These are phyloP conservation scores for Tetrax tetrax DNA, from an alignment of 2,113 vertebrate genomes.

Conservation along the genomic window DNA sequence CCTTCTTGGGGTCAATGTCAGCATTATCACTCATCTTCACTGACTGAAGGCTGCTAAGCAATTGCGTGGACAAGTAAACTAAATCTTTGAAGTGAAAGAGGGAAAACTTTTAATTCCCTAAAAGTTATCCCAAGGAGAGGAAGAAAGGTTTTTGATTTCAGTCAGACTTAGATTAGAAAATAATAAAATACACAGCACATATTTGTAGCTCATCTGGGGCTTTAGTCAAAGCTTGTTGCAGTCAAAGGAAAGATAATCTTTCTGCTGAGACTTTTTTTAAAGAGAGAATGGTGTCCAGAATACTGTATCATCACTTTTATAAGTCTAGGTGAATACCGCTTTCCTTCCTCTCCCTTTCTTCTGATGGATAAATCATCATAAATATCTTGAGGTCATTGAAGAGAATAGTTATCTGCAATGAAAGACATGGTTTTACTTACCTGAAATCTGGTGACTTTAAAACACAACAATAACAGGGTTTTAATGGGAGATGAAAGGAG, in stretches of 20 bases:
- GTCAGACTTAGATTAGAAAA: neutral
- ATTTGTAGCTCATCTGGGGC: neutral
- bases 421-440: neutral
- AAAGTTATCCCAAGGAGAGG: neutral
- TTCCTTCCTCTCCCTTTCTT: neutral
- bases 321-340: neutral
- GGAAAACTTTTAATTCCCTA: neutral
- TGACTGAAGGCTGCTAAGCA: neutral
- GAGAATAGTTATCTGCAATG: neutral
- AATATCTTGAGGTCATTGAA: neutral
- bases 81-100: neutral
- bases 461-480: neutral
- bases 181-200: neutral
- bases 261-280: neutral
- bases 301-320: neutral
- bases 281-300: neutral
- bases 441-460: neutral
- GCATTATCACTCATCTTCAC: neutral
- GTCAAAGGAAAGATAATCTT: neutral
- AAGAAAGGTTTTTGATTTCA: neutral
- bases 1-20: neutral
- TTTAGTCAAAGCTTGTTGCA: neutral
- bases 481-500: constrained; percentile 5
- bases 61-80: neutral
- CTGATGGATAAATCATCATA: neutral